These are phyloP conservation scores for Rhogogaster chlorosoma DNA, from an alignment of 2,888 invertebrate species.

Conservation along the genomic window DNA sequence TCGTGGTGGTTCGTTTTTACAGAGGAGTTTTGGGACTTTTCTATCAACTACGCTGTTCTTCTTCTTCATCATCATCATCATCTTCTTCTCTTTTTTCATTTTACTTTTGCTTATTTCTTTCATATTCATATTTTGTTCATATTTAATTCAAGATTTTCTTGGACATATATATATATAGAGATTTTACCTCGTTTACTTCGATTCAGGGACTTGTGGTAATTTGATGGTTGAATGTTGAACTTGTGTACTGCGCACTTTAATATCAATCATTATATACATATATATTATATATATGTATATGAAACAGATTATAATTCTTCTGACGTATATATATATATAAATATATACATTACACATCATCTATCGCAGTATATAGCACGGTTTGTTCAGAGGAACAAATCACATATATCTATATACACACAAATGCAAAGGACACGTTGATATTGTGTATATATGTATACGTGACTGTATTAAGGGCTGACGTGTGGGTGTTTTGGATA, in stretches of 20 bases:
- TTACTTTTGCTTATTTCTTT: slow-evolving; percentile 43
- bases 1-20: slow-evolving; percentile 6
- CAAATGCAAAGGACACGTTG: background rate
- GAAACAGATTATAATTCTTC: background rate
- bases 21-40: slow-evolving; percentile 32
- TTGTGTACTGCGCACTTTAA: slow-evolving; percentile 44
- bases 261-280: background rate
- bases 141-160: background rate
- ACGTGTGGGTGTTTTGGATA: slow-evolving; percentile 13
- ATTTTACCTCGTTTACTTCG: background rate
- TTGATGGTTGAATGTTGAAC: slow-evolving; percentile 33
- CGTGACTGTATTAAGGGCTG: slow-evolving; percentile 1
- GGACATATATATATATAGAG: background rate
- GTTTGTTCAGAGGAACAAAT: no score
- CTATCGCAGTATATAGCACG: no score
- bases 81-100: slow-evolving; percentile 53
- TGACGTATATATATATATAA: background rate
- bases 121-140: background rate
- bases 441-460: background rate
- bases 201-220: background rate
- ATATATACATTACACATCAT: background rate
- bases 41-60: slow-evolving; percentile 38
- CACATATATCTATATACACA: background rate
- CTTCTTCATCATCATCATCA: slow-evolving; percentile 45
- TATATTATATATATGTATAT: background rate